Percentiles rank a stretch among this genome's conserved stretches.
These are phyloP conservation scores for Alloplasta piceator DNA, from an alignment of 2,888 invertebrate genomes.

Conservation along the genomic window DNA sequence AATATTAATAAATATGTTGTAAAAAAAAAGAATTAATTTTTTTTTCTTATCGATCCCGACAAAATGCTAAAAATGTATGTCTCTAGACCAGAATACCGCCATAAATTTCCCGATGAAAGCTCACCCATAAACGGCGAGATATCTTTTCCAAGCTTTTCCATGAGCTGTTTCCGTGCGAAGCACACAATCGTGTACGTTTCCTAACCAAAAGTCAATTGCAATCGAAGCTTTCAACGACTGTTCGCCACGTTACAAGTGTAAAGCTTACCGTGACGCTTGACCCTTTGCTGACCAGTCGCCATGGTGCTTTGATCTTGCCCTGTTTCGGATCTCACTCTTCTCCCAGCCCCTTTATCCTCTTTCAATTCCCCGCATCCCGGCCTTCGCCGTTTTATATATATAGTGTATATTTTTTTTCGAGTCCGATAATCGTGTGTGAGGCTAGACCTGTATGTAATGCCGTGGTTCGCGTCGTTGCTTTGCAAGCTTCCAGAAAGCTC, in stretches of 20 bases:
- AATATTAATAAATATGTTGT: no score
- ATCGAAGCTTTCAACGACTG: conserved; percentile 47
- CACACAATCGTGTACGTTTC: conserved; percentile 22
- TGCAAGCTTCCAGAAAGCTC: conserved; percentile 46
- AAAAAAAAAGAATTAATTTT: no score
- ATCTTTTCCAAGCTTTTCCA: no score
- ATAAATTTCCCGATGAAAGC: not conserved
- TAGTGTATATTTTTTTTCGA: conserved; percentile 34
- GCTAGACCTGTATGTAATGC: not conserved
- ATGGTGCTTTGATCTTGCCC: conserved; percentile 56
- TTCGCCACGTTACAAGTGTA: conserved; percentile 29
- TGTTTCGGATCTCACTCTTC: conserved; percentile 1
- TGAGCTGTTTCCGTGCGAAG: conserved; percentile 18
- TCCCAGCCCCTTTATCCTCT: conserved; percentile 2
- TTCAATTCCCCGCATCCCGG: not conserved
- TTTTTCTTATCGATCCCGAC: no score
- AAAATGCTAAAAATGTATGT: no score
- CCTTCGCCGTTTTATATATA: not conserved
- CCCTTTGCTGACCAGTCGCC: conserved; percentile 14
- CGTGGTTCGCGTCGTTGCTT: conserved; percentile 27
- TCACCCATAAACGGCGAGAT: not conserved
- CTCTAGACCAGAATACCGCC: conserved; percentile 14
- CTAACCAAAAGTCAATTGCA: conserved; percentile 41
- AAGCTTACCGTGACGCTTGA: conserved; percentile 42
- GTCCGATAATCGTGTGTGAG: conserved; percentile 48